Conservation (phyloP, 2,113 vertebrate species). For the Arizona elegans region DNA sequence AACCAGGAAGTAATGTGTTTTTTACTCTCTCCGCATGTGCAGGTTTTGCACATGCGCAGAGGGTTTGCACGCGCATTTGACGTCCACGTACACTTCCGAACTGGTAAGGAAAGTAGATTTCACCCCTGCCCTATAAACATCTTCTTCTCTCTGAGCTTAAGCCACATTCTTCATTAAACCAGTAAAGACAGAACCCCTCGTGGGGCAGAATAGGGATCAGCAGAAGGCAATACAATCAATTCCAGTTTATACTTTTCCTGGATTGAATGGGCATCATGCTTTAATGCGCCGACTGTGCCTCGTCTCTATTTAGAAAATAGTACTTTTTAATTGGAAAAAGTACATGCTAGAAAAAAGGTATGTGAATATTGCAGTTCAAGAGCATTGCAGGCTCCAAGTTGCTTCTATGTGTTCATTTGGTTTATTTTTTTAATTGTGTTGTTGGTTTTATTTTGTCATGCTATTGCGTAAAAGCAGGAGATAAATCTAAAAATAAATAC, state of each 20-base stretch:
- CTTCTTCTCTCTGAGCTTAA: no score
- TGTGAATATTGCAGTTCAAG: neutral
- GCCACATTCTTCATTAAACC: neutral
- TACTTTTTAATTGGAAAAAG: neutral
- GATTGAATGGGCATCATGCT: neutral
- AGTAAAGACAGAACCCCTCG: neutral
- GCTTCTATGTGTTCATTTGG: neutral
- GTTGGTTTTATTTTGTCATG: neutral
- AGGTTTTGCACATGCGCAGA: no score
- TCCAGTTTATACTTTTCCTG: neutral
- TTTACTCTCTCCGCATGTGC: no score
- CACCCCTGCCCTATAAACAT: no score
- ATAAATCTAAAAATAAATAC: neutral
- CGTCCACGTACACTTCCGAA: no score
- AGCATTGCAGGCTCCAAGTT: neutral
- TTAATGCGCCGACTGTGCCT: neutral
- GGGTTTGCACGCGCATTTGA: no score
- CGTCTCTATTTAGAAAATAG: neutral
- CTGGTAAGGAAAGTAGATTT: no score
- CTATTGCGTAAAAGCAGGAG: neutral
- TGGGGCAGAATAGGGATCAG: neutral
- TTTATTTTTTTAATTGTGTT: neutral
- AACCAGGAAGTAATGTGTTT: no score
- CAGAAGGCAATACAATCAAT: neutral
- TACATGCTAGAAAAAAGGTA: neutral